These are phyloP conservation scores for fruit fly (Drosophila melanogaster) DNA, from an alignment of 1,140 invertebrate species.

Conservation along the genomic window DNA sequence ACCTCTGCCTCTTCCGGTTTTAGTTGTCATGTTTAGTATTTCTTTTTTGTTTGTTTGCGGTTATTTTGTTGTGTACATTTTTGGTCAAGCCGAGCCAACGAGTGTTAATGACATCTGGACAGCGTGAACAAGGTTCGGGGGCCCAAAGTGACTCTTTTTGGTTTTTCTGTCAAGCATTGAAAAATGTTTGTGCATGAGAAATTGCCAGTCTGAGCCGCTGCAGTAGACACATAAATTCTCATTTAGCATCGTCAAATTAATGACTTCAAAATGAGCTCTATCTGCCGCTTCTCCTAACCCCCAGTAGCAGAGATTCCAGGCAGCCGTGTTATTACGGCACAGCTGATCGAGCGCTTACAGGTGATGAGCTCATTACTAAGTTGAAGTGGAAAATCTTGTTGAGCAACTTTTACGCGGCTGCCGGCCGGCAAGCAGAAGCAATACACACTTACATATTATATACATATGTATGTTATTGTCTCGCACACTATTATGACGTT, in stretches of 20 bases:
- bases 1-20: constrained; percentile 26
- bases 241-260: constrained; percentile 81
- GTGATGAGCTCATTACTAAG: constrained; percentile 55
- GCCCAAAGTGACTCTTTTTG: constrained; percentile 30
- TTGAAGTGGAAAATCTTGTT: constrained; percentile 75
- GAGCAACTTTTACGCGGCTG: constrained; percentile 69
- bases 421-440: constrained; percentile 59
- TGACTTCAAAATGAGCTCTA: constrained; percentile 63
- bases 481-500: constrained; percentile 26
- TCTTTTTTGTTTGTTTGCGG: not conserved
- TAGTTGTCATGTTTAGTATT: constrained; percentile 22
- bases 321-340: constrained; percentile 10
- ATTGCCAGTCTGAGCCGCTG: constrained; percentile 56
- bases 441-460: not conserved
- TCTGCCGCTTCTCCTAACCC: constrained; percentile 11
- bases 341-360: constrained; percentile 60
- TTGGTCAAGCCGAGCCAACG: constrained; percentile 47
- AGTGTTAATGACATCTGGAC: constrained; percentile 79
- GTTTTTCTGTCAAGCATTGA: constrained; percentile 57
- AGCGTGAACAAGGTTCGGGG: constrained; percentile 58
- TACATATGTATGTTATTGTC: no score
- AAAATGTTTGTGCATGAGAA: constrained; percentile 78
- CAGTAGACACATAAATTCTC: constrained; percentile 80
- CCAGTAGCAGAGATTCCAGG: constrained; percentile 23
- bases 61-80: constrained; percentile 24